Evolutionary conservation across 2,888 invertebrate genomes (phyloP).

Genomic region (Tenodera sinensis): DNA sequence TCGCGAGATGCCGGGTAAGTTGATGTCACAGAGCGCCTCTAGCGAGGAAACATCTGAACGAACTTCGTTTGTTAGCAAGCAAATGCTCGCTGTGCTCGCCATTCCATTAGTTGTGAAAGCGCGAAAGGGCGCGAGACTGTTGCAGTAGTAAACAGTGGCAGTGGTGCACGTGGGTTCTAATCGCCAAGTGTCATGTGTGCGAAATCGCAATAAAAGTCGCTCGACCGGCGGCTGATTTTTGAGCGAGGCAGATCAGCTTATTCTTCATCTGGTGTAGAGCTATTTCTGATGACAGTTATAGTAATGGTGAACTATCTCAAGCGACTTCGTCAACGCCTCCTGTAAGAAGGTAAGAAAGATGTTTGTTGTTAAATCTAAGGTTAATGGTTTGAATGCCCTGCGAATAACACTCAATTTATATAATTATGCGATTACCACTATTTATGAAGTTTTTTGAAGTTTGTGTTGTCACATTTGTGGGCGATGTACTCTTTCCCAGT

Average conservation of each 20-base stretch:
- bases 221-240: background rate
- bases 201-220: background rate
- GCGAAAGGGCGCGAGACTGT: background rate
- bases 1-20: background rate
- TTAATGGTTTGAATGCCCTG: too few relatives aligned
- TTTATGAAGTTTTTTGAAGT: too few relatives aligned
- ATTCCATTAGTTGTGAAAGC: background rate
- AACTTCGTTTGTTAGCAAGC: background rate
- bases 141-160: background rate
- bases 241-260: background rate
- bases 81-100: background rate
- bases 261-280: background rate
- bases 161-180: background rate
- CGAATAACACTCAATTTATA: too few relatives aligned
- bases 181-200: background rate
- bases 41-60: background rate
- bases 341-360: background rate
- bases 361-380: too few relatives aligned
- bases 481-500: too few relatives aligned
- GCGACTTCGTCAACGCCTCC: background rate
- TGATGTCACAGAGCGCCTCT: background rate
- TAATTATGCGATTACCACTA: too few relatives aligned
- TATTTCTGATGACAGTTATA: background rate
- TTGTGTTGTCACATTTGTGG: too few relatives aligned
- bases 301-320: background rate